Percentiles rank a stretch among this genome's conserved stretches.
These are phyloP conservation scores for Paraescarpia echinospica DNA, from an alignment of 1,140 invertebrate species.

Conservation along the genomic window DNA sequence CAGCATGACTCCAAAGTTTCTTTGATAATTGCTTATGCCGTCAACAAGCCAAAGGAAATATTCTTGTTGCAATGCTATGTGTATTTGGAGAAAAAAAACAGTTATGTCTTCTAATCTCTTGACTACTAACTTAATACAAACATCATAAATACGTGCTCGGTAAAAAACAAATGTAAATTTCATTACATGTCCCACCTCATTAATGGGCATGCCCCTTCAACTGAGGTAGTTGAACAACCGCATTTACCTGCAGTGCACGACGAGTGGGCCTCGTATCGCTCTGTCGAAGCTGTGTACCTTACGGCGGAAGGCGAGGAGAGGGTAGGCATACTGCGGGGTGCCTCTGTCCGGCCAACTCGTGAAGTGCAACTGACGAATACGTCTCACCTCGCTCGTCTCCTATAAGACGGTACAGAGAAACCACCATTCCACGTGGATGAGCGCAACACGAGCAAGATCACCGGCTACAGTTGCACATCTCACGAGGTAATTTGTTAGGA, in stretches of 20 bases:
- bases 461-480: too few relatives aligned
- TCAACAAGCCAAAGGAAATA: background rate
- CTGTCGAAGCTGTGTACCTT: constrained; percentile 9
- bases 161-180: background rate
- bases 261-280: constrained; percentile 66
- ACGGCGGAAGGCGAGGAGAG: constrained; percentile 21
- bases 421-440: too few relatives aligned
- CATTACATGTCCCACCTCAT: background rate
- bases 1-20: background rate
- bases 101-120: too few relatives aligned
- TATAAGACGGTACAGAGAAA: background rate
- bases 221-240: background rate
- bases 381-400: background rate
- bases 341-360: constrained; percentile 26
- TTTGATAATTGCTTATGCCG: background rate
- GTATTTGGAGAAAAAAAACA: background rate
- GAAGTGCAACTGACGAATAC: constrained; percentile 26
- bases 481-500: too few relatives aligned
- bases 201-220: background rate
- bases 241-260: constrained; percentile 88
- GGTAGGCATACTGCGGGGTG: constrained; percentile 15
- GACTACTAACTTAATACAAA: too few relatives aligned
- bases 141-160: background rate
- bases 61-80: background rate
- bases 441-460: too few relatives aligned